Evolutionary conservation across 1,140 invertebrate genomes (phyloP), one percentile per base, ranked within the genome.

Genomic region (Dendrolimus punctatus): DNA sequence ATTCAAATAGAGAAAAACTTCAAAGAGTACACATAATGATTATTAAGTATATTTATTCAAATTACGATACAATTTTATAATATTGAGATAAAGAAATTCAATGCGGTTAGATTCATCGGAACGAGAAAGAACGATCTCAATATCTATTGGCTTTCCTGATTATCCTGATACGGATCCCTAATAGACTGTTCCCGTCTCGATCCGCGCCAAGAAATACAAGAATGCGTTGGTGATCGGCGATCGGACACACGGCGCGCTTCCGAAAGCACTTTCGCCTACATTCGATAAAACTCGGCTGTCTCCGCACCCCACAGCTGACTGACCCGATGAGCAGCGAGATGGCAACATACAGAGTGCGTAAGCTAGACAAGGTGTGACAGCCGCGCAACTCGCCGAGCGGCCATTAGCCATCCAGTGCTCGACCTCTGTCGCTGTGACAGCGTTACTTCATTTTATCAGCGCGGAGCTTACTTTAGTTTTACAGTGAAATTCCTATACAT

Each of bases 361-460:
- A n/a, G 72, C 36, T 23, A 46, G 71, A 79, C 49, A 71, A 58
- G 61, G 80, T 80, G 45, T 43, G 57, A 67, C 61, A 64, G 40
- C 63, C 77, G 82, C 80, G 80, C 81, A 83, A 54, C 66, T 64
- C 68, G 49, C 57, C 66, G 57, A 64, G 78, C 79, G 77, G 79
- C 80, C 80, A 80, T 82, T 81, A 76, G 77, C 72, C 81, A 79
- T 85, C 69, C 58, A 77, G 79, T 80, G 76, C 62, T 73, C 76
- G 56, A 74, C 64, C 75, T 67, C 71, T 62, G 74, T 61, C 72
- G 72, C 72, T 76, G 77, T 80, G 78, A 85, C 78, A 82, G 70
- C 72, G 73, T 80, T 71, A 66, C 73, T 67, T 68, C 74, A 72
- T 75, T 66, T 65, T 73, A 66, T 66, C 63, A 61, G 60, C 75